phyloP scores from a whole-genome alignment of 2,888 invertebrate species.

The Lithodes maja region DNA sequence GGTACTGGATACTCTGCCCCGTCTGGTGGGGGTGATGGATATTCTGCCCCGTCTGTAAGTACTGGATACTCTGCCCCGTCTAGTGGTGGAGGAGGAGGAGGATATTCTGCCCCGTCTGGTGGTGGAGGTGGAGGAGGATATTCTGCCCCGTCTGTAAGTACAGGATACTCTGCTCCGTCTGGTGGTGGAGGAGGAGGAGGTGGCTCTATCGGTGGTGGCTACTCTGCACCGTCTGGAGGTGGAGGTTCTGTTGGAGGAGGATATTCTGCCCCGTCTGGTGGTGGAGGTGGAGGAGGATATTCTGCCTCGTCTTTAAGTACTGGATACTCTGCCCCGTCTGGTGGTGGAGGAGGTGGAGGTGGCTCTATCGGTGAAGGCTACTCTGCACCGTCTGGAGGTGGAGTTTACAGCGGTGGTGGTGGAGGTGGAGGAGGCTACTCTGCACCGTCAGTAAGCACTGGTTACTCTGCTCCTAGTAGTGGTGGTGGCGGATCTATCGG shows the following conservation, averaged over 20 bases:
- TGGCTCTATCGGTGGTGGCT: background rate
- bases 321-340: too few relatives aligned
- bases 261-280: too few relatives aligned
- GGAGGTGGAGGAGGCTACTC: constrained; percentile 23
- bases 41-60: background rate
- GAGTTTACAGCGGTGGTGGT: background rate
- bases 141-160: too few relatives aligned
- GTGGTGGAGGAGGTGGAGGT: background rate
- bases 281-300: too few relatives aligned
- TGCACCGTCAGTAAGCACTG: background rate
- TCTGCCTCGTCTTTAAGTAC: too few relatives aligned
- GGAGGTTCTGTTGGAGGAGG: too few relatives aligned
- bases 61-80: too few relatives aligned
- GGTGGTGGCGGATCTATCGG: background rate
- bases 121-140: too few relatives aligned
- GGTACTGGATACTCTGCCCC: background rate
- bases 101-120: background rate
- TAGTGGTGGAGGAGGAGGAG: background rate
- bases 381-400: background rate
- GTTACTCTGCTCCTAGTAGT: background rate
- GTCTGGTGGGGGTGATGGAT: background rate
- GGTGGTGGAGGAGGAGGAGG: constrained; percentile 20
- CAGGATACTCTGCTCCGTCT: too few relatives aligned
- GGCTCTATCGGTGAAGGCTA: background rate
- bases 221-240: too few relatives aligned